Evolutionary conservation across 2,797 vertebrate genomes (phyloP), one percentile per base, ranked within the genome.

Genomic region (Urocyon cinereoargenteus): DNA sequence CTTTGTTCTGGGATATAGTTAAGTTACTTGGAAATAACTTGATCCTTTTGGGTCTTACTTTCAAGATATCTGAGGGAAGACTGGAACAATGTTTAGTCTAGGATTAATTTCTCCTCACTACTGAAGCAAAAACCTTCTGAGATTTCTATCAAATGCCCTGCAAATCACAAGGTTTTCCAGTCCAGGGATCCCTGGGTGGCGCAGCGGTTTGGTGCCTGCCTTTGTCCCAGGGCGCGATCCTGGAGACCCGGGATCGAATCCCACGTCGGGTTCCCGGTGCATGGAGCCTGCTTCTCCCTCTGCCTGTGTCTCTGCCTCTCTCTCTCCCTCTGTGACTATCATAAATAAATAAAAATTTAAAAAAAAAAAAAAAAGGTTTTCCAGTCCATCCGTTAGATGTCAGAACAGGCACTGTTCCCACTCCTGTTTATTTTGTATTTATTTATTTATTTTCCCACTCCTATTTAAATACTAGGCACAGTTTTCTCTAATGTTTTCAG

Each of bases 81-180:
- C 5, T 68, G 19, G 26, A 62, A 72, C 55, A 59, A 5, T 77
- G 4, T 59, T 78, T 64, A 84, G n/a, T 36, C n/a, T 66, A 64
- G 40, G 11, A 19, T 66, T 86, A 72, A 85, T 28, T 73, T 15
- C 84, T n/a, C 28, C 45, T 72, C 49, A 68, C 11, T 70, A 14
- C 24, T n/a, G 40, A 93, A 70, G 55, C 53, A 93, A 93, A 90
- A 45, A 31, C 31, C 31, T 86, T 77, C 24, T 86, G 64, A 88
- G 53, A 40, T 34, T 51, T 81, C 62, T 70, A 62, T 59, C 72
- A 79, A 53, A 53, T 57, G 57, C 6, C 22, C 22, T 75, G 40
- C 83, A 36, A 89, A 49, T 84, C 59, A 82, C 22, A 36, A 90
- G 5, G 36, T 57, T 87, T 87, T 73, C 66, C 34, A 82, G 66